Base-by-base conservation (phyloP, 23 tunicate species). In the Trididemnum clinides region DNA sequence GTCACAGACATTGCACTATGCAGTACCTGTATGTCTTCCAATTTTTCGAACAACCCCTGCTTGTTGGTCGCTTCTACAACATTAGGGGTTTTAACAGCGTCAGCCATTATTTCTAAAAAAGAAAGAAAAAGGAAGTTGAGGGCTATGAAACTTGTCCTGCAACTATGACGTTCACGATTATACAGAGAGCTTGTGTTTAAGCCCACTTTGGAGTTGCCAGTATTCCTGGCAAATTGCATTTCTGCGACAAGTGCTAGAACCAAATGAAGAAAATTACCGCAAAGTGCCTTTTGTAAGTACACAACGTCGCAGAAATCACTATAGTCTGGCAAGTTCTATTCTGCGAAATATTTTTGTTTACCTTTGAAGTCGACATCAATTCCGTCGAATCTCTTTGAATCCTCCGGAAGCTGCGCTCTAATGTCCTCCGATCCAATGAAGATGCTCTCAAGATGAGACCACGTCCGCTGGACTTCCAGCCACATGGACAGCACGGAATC, bases 341-440 rank as follows among this genome's bases (percentile, higher is more conserved):
- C n/a, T n/a, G n/a, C n/a, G n/a, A n/a, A n/a, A n/a, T n/a, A n/a
- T n/a, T n/a, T n/a, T n/a, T 31, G 28, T 21, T 20, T 57, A 87
- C 95, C 95, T 95, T 95, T 95, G 36, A 90, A 95, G 78, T 90
- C 99, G 5, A 54, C 28, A 49, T 95, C 99, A 78, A 95, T 90
- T 39, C 86, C 92, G 80, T 95, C 99, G 73, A 95, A 95, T 72
- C 99, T 35, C 37, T 90, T 84, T 28, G 99, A 90, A 95, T 95
- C 99, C 33, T 95, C 92, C 19, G 95, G 95, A 25, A 95, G 77
- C 34, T 95, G 99, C 12, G 92, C 89, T 33, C 99, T 59, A 34
- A 95, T 95, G 82, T 95, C 99, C 71, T 95, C 99, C 37, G 99
- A 95, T 1, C 95, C 99, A 58, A 95, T 95, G 58, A 95, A 95